Evolutionary conservation across 1,140 invertebrate genomes (phyloP).

Genomic region (Onthophagus taurus): DNA sequence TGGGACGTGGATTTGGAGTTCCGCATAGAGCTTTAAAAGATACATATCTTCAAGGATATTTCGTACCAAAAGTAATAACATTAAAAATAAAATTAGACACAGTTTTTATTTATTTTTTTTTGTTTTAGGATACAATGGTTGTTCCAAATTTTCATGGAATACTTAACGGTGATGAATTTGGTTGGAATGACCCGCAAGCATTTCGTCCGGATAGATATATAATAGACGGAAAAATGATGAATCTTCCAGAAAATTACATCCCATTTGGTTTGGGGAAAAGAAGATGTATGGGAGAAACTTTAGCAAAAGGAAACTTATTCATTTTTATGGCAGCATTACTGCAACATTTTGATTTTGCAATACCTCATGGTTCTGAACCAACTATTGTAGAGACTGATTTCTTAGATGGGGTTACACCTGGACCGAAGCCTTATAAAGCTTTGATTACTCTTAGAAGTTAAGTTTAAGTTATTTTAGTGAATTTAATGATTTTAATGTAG

Average conservation of each 20-base stretch:
- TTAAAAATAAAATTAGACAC: too few species aligned
- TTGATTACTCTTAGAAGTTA: slow-evolving; percentile 44
- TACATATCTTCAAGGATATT: slow-evolving; percentile 58
- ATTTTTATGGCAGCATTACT: slow-evolving; percentile 68
- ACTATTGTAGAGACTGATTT: slow-evolving; percentile 53
- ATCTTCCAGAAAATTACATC: slow-evolving; percentile 58
- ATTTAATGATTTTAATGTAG: too few species aligned
- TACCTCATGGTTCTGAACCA: slow-evolving; percentile 49
- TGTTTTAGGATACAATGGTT: slow-evolving; percentile 64
- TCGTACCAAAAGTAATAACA: slow-evolving; percentile 67
- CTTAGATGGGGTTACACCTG: slow-evolving; percentile 68
- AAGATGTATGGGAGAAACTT: slow-evolving; percentile 74
- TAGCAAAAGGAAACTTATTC: slow-evolving; percentile 80
- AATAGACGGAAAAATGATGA: slow-evolving; percentile 50
- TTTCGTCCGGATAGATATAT: slow-evolving; percentile 75
- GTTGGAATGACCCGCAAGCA: slow-evolving; percentile 59
- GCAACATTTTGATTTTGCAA: slow-evolving; percentile 63
- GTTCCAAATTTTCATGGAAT: slow-evolving; percentile 71
- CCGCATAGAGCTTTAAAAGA: slow-evolving; percentile 66
- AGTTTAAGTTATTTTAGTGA: too few species aligned
- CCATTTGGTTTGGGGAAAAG: slow-evolving; percentile 75
- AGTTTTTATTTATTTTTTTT: neutral
- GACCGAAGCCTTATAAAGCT: slow-evolving; percentile 59
- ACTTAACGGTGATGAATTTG: slow-evolving; percentile 56
- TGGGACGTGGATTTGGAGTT: slow-evolving; percentile 66